These are phyloP conservation scores for Sebastes cheni DNA, from an alignment of 2,797 vertebrate genomes.

Conservation along the genomic window DNA sequence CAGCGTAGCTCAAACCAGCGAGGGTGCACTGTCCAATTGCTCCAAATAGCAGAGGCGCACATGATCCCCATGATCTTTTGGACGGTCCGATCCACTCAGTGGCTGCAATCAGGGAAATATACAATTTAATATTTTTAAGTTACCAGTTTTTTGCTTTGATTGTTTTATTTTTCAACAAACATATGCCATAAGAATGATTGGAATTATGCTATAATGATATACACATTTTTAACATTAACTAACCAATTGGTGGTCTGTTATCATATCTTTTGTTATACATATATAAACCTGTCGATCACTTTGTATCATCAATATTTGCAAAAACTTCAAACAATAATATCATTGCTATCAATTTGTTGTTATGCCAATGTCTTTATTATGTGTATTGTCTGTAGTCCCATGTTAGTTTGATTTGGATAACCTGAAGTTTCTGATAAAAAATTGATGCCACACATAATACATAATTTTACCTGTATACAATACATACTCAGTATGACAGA, in stretches of 20 bases:
- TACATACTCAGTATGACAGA: slow-evolving; percentile 75
- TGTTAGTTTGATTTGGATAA: background rate
- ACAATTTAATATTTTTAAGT: background rate
- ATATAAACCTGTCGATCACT: background rate
- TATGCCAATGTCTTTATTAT: background rate
- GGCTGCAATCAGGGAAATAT: slow-evolving; percentile 62
- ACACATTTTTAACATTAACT: background rate
- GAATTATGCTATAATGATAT: background rate
- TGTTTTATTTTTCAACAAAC: background rate
- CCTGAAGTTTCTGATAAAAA: background rate
- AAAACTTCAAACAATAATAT: background rate
- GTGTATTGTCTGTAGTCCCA: background rate
- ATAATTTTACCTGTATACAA: background rate
- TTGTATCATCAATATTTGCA: background rate
- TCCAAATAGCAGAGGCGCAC: slow-evolving; percentile 65
- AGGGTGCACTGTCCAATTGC: slow-evolving; percentile 75
- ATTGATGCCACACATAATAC: background rate
- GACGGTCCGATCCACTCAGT: slow-evolving; percentile 87
- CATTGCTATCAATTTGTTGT: background rate
- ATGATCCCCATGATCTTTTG: slow-evolving; percentile 76
- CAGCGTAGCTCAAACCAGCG: slow-evolving; percentile 76
- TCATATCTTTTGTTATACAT: background rate
- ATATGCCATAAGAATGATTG: background rate
- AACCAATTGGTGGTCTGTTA: background rate
- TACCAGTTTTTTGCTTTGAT: background rate